Evolutionary conservation across 2,797 vertebrate species (phyloP).

Genomic region (Sebastes umbrosus): DNA sequence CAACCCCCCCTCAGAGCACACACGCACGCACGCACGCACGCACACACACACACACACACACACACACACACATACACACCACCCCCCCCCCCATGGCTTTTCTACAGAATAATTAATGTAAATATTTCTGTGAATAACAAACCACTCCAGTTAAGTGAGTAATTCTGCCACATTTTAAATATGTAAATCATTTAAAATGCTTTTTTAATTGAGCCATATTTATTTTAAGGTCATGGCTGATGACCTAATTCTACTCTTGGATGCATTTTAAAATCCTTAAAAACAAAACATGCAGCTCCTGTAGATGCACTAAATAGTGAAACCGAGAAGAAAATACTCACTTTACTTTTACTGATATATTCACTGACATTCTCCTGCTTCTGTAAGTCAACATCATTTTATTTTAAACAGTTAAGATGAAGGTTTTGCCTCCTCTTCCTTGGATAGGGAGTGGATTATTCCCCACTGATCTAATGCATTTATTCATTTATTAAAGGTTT

Average conservation of each 20-base stretch:
- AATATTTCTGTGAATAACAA: neutral
- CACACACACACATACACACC: neutral
- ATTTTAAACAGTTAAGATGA: no score
- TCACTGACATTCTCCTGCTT: no score
- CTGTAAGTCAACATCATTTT: no score
- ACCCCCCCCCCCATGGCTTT: neutral
- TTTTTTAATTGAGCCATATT: neutral
- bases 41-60: neutral
- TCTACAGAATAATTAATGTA: no score
- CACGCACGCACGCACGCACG: neutral
- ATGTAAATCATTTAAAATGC: neutral
- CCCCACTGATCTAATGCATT: no score
- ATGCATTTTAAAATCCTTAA: neutral
- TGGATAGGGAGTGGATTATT: no score
- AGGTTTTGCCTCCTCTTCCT: no score
- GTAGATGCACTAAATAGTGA: no score
- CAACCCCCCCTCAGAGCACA: neutral
- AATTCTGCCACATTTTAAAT: neutral
- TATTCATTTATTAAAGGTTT: no score
- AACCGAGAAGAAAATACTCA: no score
- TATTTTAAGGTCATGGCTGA: neutral
- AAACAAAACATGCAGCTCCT: no score
- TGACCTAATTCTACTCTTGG: constrained; percentile 21
- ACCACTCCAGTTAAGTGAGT: neutral
- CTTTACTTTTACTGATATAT: no score